phyloP scores from a whole-genome alignment of 2,113 vertebrate genomes.

The Callipepla californica region DNA sequence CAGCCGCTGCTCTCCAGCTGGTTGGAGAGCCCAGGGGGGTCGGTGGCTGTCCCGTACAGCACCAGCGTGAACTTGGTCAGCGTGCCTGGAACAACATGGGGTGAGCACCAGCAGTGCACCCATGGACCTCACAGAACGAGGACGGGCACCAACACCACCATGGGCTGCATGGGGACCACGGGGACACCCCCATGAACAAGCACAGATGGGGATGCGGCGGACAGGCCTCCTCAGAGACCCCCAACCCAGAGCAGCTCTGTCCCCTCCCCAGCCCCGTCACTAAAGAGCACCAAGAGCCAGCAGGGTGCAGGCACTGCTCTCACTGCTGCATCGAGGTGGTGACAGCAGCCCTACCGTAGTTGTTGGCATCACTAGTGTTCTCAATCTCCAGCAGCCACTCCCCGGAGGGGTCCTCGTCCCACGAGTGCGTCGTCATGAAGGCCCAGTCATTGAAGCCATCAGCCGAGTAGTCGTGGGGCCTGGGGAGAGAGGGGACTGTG shows the following conservation, averaged over 20 bases:
- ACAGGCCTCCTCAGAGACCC: fast-evolving
- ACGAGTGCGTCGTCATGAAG: conserved; percentile 97
- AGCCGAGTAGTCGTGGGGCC: conserved; percentile 93
- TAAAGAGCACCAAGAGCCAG: background rate
- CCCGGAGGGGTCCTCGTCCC: conserved; percentile 92
- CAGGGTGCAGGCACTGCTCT: background rate
- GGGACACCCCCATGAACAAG: background rate
- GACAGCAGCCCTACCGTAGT: conserved; percentile 84
- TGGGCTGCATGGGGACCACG: no score
- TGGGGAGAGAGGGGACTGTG: conserved; percentile 32
- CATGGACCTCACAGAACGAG: fast-evolving
- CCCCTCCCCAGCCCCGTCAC: background rate
- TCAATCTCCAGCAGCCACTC: conserved; percentile 94
- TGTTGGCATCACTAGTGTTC: conserved; percentile 90
- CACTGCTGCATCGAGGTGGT: fast-evolving
- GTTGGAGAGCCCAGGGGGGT: conserved; percentile 80
- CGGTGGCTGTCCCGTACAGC: conserved; percentile 89
- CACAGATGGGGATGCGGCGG: background rate
- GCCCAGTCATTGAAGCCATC: conserved; percentile 99
- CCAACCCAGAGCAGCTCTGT: background rate
- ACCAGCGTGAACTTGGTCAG: conserved; percentile 93
- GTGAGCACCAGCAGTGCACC: background rate
- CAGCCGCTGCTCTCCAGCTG: conserved; percentile 92
- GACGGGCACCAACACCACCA: no score
- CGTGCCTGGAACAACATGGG: conserved; percentile 74